These are phyloP conservation scores for Cossypha heuglini DNA, from an alignment of 2,797 vertebrate species.

Conservation along the genomic window DNA sequence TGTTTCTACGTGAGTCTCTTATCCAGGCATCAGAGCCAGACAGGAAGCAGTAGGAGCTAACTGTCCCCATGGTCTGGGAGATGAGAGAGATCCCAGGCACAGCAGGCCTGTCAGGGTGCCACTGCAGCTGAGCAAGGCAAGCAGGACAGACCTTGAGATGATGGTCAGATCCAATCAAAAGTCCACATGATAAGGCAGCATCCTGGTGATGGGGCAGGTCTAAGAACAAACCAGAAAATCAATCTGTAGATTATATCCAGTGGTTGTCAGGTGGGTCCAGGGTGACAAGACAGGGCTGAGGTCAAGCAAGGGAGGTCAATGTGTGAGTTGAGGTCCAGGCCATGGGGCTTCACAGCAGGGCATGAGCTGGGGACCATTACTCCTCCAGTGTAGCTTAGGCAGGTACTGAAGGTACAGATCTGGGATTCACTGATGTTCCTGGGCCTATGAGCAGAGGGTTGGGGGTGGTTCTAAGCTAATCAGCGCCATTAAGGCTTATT, in stretches of 20 bases:
- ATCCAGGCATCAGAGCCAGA: background rate
- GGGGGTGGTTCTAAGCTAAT: background rate
- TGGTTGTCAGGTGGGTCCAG: background rate
- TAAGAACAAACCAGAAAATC: background rate
- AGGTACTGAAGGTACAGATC: background rate
- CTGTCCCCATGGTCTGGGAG: background rate
- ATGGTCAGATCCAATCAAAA: background rate
- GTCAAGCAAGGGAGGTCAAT: background rate
- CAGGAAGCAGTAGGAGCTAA: background rate
- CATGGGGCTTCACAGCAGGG: background rate
- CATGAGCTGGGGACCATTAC: background rate
- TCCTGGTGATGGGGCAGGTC: background rate
- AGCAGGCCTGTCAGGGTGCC: background rate
- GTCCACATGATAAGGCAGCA: background rate
- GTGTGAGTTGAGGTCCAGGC: background rate
- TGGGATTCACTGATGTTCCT: background rate
- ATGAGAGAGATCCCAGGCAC: background rate
- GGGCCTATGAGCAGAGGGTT: background rate
- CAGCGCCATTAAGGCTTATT: background rate
- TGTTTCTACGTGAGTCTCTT: slow-evolving; percentile 79
- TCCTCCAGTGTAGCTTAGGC: background rate
- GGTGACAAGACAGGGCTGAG: background rate
- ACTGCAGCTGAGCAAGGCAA: background rate
- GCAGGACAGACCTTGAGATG: background rate
- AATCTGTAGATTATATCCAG: background rate